Evolutionary conservation across 2,113 vertebrate species (phyloP).

Genomic region (Ovis canadensis): DNA sequence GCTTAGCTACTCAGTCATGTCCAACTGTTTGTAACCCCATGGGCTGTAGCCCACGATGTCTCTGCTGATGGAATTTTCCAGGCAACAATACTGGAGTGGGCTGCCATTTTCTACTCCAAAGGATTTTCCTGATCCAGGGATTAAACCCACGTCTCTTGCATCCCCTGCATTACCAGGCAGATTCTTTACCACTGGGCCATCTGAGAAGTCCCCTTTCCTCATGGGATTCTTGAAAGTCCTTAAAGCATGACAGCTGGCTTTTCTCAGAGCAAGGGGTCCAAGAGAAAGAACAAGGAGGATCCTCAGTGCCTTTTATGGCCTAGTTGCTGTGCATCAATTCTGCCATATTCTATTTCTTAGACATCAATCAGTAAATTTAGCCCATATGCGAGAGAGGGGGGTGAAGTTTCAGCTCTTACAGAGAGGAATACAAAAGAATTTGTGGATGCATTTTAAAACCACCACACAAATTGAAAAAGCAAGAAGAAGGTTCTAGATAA

Average conservation of each 20-base stretch:
- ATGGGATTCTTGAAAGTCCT: neutral
- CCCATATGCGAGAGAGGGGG: neutral
- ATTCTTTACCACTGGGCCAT: neutral
- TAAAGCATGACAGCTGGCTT: neutral
- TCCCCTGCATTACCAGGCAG: neutral
- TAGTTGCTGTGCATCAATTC: neutral
- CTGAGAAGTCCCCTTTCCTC: neutral
- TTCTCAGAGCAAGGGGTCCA: neutral
- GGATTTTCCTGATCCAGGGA: neutral
- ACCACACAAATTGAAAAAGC: neutral
- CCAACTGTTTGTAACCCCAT: neutral
- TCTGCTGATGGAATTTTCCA: neutral
- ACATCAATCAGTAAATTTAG: neutral
- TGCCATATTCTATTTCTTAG: neutral
- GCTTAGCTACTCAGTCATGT: neutral
- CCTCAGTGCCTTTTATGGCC: neutral
- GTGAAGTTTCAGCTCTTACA: neutral
- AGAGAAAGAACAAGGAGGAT: neutral
- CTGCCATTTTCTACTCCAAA: neutral
- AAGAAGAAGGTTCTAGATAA: neutral
- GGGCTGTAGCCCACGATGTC: neutral
- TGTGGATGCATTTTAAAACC: neutral
- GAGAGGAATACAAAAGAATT: neutral
- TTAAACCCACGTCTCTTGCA: neutral
- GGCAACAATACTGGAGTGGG: neutral